Conservation (phyloP, 1,140 invertebrate genomes). For the Euwallacea fornicatus region DNA sequence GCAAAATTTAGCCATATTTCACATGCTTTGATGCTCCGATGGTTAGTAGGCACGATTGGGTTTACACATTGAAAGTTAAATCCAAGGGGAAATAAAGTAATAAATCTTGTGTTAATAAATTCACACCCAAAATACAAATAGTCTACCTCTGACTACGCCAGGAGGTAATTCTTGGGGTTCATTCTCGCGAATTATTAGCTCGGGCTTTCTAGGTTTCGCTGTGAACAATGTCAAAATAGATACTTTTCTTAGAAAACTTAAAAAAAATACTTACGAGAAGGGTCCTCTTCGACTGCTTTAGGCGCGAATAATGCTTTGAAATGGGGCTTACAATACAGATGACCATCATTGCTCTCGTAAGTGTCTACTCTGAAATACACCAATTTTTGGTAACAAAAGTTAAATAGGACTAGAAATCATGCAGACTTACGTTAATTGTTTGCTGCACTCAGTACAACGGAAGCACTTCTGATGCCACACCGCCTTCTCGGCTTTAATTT, state of each 20-base stretch:
- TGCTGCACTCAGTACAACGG: slow-evolving; percentile 84
- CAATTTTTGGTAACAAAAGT: not conserved
- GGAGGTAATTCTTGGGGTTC: slow-evolving; percentile 84
- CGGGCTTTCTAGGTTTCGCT: slow-evolving; percentile 73
- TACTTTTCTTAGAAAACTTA: not conserved
- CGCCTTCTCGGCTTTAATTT: slow-evolving; percentile 82
- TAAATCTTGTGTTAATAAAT: slow-evolving; percentile 6
- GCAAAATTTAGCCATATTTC: not conserved
- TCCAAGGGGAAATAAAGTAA: not conserved
- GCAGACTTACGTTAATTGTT: slow-evolving; percentile 76
- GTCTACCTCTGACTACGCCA: slow-evolving; percentile 84
- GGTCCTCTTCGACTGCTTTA: slow-evolving; percentile 79
- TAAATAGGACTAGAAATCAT: slow-evolving; percentile 4
- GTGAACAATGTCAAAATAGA: slow-evolving; percentile 43
- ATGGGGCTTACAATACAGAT: slow-evolving; percentile 89
- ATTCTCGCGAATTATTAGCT: slow-evolving; percentile 90
- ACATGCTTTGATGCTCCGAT: not conserved
- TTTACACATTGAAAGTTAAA: slow-evolving; percentile 1
- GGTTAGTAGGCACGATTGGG: not conserved
- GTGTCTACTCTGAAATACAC: slow-evolving; percentile 74
- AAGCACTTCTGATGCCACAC: slow-evolving; percentile 93
- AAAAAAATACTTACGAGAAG: slow-evolving; percentile 60
- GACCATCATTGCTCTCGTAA: slow-evolving; percentile 86
- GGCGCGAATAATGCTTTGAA: slow-evolving; percentile 90
- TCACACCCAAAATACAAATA: slow-evolving; percentile 1